Base-by-base conservation (phyloP, 1,140 invertebrate species). In the Drosophila baimaii region DNA sequence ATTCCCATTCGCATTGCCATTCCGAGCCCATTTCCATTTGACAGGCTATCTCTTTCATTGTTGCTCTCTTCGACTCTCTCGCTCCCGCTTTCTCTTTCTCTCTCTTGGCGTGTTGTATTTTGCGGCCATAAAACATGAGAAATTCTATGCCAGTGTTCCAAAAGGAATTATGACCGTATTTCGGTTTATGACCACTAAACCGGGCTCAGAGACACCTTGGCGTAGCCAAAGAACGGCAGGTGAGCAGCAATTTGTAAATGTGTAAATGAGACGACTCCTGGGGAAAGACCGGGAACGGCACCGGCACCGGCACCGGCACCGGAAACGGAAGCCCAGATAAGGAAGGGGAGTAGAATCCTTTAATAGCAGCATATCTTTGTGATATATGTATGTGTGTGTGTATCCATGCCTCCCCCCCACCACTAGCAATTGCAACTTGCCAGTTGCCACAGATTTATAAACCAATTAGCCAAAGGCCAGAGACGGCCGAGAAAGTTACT, bases 141-240 rank as follows among this genome's bases (percentile, higher is more conserved):
- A 86, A 79, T 81, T 79, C 70, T 68, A 82, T 76, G 79, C 62
- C 57, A 79, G 62, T 66, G 51, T 52, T 66, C 58, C 66, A 35
- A 73, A 54, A 80, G 68, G 72, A 88, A 88, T 89, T 89, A 88
- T 88, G 79, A 83, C 83, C 71, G 68, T 78, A 89, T 88, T 89
- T 78, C 57, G 77, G 64, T 88, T 88, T 89, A 89, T 84, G 74
- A 79, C 64, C 85, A 89, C 84, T 89, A 88, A 88, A 84, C 52
- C 79, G 71, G 79, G 62, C 75, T 58, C 83, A 85, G 70, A 54
- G 66, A 51, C 37, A 35, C 23, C 74, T 33, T 21, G 19, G 17
- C 44, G 41, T 1, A 23, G n/a, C 37, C 21, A 5, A 9, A 23
- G 29, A 71, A 15, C 29, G 41, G 31, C 35, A 59, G 64, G 47